A percentile compares a stretch with the other conserved stretches of the same genome.
Evolutionary conservation across 2,113 vertebrate species (phyloP).

Genomic region (Halcyon senegalensis): DNA sequence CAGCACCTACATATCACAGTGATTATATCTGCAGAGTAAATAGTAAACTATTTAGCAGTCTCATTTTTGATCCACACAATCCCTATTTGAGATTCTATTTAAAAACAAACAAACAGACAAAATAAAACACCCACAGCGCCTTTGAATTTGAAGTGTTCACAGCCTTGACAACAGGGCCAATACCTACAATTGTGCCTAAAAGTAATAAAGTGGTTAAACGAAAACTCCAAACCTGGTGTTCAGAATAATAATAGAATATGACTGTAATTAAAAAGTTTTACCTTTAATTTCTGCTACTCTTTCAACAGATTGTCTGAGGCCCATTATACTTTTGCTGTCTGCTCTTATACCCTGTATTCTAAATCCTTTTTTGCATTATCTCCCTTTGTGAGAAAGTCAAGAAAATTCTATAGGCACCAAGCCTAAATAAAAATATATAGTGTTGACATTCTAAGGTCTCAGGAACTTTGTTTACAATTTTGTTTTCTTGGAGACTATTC

Average conservation of each 20-base stretch:
- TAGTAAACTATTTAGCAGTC: neutral
- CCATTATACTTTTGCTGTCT: neutral
- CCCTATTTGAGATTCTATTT: neutral
- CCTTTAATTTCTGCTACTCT: neutral
- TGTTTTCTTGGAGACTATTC: slow-evolving; percentile 65
- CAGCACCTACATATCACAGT: neutral
- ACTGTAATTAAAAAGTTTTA: neutral
- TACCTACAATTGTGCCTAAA: neutral
- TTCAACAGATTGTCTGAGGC: neutral
- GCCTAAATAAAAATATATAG: slow-evolving; percentile 61
- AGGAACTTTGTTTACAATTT: slow-evolving; percentile 58
- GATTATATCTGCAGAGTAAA: neutral
- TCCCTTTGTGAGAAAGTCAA: slow-evolving; percentile 3
- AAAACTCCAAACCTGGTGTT: neutral
- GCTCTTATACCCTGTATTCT: neutral
- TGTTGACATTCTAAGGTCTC: slow-evolving; percentile 29
- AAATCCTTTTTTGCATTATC: neutral
- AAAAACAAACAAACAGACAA: neutral
- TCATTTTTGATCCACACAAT: neutral
- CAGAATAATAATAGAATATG: neutral
- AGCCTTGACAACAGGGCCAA: neutral
- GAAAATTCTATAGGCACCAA: neutral
- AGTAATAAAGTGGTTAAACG: neutral
- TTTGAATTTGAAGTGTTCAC: neutral
- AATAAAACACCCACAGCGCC: neutral